A percentile compares a stretch with the other conserved stretches of the same genome.
Evolutionary conservation across 2,113 vertebrate species (phyloP).

Genomic region (Pteronura brasiliensis): DNA sequence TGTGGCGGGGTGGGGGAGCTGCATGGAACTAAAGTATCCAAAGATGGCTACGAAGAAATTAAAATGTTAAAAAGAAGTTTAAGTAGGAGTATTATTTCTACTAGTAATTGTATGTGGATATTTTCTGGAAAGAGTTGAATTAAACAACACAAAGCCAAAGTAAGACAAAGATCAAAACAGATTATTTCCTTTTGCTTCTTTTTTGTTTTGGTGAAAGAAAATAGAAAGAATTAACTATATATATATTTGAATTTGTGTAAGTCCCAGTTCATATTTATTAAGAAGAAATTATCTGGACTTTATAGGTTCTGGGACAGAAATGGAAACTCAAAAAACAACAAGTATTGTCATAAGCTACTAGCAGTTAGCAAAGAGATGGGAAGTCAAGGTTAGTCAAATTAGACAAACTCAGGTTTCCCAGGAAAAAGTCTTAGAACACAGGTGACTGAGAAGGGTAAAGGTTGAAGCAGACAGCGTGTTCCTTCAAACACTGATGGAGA

Average conservation of each 20-base stretch:
- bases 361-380: neutral
- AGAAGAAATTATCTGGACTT: neutral
- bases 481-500: neutral
- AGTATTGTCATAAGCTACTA: neutral
- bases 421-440: neutral
- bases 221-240: neutral
- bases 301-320: neutral
- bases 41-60: neutral
- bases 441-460: neutral
- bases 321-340: neutral
- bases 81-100: neutral
- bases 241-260: neutral
- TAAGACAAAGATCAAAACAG: neutral
- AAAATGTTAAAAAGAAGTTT: neutral
- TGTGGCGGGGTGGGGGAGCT: accelerated
- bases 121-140: slow-evolving; percentile 3
- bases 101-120: neutral
- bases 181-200: neutral
- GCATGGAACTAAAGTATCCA: neutral
- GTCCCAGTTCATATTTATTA: neutral
- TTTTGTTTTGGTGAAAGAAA: neutral
- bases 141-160: neutral
- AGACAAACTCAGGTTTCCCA: neutral
- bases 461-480: neutral
- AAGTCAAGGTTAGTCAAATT: slow-evolving; percentile 31